Percentiles rank a stretch among this genome's conserved stretches.
Conservation (phyloP, 2,113 vertebrate species). For the Marmota monax region DNA sequence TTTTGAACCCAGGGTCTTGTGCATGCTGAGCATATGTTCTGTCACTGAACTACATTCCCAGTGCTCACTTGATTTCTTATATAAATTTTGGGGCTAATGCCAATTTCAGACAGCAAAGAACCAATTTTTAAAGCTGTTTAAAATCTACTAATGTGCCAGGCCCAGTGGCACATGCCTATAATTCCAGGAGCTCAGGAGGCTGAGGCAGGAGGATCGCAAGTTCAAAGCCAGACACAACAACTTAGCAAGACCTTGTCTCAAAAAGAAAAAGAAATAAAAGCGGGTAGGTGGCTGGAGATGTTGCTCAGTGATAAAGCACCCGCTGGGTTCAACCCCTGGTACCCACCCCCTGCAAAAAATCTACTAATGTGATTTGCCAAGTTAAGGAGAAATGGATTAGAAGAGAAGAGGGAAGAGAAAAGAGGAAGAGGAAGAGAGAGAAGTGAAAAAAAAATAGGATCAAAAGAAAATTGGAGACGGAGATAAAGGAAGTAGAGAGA, state of each 20-base stretch:
- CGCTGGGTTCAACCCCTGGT: no score
- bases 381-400: background rate
- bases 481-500: background rate
- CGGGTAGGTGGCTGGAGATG: no score
- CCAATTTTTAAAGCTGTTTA: background rate
- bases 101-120: background rate
- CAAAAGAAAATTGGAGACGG: background rate
- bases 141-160: background rate
- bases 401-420: background rate
- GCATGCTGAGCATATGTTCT: background rate
- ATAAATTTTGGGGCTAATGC: background rate
- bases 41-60: background rate
- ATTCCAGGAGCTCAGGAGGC: no score
- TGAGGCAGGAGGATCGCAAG: no score
- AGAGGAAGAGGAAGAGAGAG: background rate
- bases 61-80: background rate
- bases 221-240: no score
- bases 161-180: no score
- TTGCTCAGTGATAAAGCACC: no score
- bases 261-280: no score
- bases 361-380: background rate
- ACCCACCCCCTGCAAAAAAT: background rate
- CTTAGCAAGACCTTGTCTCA: no score
- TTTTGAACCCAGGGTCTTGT: background rate
- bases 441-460: background rate